Evolutionary conservation across 2,888 invertebrate genomes (phyloP).

Genomic region (Oxyteleia sp.): DNA sequence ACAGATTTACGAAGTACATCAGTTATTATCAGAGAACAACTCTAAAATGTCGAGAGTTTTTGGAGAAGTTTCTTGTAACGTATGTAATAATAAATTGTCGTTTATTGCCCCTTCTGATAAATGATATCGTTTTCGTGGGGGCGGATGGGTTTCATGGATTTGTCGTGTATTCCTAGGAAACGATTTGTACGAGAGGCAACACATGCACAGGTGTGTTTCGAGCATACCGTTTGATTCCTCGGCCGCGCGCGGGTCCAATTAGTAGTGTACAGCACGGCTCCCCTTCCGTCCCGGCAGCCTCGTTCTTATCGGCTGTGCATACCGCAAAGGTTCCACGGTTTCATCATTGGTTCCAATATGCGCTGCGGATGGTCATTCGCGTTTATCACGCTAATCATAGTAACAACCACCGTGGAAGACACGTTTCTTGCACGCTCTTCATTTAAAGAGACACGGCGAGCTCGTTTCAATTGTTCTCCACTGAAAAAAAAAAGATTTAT

Average conservation of each 20-base stretch:
- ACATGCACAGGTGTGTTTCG: constrained; percentile 74
- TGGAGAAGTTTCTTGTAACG: no score
- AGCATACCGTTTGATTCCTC: constrained; percentile 48
- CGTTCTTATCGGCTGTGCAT: constrained; percentile 48
- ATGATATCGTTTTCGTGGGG: no score
- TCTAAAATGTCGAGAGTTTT: no score
- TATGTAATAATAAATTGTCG: no score
- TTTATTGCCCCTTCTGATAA: no score
- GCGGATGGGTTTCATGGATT: no score
- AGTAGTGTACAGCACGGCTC: constrained; percentile 73
- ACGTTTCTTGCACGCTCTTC: constrained; percentile 9
- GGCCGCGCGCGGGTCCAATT: constrained; percentile 74
- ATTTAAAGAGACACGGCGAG: not conserved
- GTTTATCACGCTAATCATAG: constrained; percentile 40
- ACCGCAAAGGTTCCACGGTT: constrained; percentile 23
- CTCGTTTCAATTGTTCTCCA: not conserved
- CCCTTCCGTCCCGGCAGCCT: constrained; percentile 33
- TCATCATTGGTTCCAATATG: constrained; percentile 15
- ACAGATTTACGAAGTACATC: no score
- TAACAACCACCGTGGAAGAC: constrained; percentile 6
- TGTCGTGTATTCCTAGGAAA: no score
- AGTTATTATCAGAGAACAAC: no score
- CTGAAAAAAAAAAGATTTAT: no score
- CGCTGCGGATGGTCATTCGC: constrained; percentile 13
- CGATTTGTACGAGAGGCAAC: no score